These are phyloP conservation scores for Lepisosteus oculatus DNA, from an alignment of 2,113 vertebrate genomes.

Conservation along the genomic window DNA sequence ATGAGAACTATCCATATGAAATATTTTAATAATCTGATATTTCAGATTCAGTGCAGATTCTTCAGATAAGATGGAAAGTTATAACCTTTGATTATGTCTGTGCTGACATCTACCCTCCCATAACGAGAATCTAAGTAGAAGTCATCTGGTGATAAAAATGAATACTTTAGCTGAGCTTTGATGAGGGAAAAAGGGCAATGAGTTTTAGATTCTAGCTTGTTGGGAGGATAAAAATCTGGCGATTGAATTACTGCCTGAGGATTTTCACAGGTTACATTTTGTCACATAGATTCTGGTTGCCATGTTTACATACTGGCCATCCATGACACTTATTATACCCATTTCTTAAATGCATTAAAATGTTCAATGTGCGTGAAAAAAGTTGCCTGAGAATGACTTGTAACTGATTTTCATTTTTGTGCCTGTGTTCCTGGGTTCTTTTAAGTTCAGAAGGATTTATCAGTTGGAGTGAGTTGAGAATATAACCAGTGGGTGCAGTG, in stretches of 20 bases:
- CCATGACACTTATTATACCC: background rate
- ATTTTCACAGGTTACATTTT: background rate
- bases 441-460: background rate
- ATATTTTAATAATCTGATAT: slow-evolving; percentile 73
- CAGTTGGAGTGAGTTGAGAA: slow-evolving; percentile 1
- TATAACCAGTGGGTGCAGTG: background rate
- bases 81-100: slow-evolving; percentile 69
- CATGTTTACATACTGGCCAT: background rate
- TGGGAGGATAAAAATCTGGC: background rate
- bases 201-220: slow-evolving; percentile 11
- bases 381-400: background rate
- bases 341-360: background rate
- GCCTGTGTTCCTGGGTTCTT: background rate
- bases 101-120: slow-evolving; percentile 63
- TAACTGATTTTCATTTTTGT: background rate
- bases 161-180: slow-evolving; percentile 71
- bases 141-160: slow-evolving; percentile 69
- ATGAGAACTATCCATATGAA: slow-evolving; percentile 68
- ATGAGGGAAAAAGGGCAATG: slow-evolving; percentile 15
- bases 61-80: slow-evolving; percentile 61
- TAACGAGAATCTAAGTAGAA: slow-evolving; percentile 32
- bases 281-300: slow-evolving; percentile 1
- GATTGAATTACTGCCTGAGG: background rate
- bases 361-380: background rate
- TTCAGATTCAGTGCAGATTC: slow-evolving; percentile 61